Conservation (phyloP, 2,113 vertebrate genomes). For the Emydocephalus ijimae region DNA sequence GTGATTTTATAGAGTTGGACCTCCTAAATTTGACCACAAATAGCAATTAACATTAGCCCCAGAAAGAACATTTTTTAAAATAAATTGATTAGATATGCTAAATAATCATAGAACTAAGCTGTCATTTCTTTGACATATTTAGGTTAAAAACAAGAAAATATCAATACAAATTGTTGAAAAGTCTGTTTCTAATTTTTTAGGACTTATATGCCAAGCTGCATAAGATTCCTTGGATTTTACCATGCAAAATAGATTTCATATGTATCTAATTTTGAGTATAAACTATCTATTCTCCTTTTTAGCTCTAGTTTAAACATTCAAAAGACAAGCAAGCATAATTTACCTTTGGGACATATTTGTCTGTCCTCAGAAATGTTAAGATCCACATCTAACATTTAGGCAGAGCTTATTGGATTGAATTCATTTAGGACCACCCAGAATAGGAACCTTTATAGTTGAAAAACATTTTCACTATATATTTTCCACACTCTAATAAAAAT, state of each 20-base stretch:
- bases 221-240: neutral
- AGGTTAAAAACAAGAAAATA: neutral
- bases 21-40: neutral
- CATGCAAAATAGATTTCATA: neutral
- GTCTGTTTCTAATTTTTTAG: neutral
- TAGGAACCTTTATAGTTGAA: neutral
- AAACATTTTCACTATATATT: neutral
- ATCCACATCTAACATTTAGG: fast-evolving
- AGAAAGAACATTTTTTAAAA: neutral
- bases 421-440: neutral
- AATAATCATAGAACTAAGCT: neutral
- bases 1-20: neutral
- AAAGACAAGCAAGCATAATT: neutral
- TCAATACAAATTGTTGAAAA: neutral
- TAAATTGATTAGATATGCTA: neutral
- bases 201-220: neutral
- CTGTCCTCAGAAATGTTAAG: neutral
- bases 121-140: neutral
- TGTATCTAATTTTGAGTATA: neutral
- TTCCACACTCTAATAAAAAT: neutral
- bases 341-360: neutral
- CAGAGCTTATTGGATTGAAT: fast-evolving
- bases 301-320: neutral
- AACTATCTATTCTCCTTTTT: neutral
- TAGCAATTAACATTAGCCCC: neutral